These are phyloP conservation scores for Lycocerus yunnanus DNA, from an alignment of 2,888 invertebrate genomes.

Conservation along the genomic window DNA sequence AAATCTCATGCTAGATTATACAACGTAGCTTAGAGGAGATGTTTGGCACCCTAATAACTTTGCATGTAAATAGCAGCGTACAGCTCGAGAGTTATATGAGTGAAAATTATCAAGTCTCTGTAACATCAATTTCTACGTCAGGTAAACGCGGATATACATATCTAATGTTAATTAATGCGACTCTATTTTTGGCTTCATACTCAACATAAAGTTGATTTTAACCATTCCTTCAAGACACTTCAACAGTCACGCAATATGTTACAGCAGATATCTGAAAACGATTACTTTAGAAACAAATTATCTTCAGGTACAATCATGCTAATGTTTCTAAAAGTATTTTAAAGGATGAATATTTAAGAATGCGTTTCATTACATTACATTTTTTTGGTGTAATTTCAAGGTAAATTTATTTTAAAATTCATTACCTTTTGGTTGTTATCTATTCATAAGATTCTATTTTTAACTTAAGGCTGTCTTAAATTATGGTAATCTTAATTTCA, in stretches of 20 bases:
- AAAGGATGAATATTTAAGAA: not conserved
- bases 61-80: constrained; percentile 42
- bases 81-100: constrained; percentile 36
- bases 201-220: constrained; percentile 9
- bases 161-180: constrained; percentile 15
- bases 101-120: constrained; percentile 39
- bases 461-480: not conserved
- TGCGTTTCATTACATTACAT: not conserved
- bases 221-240: constrained; percentile 13
- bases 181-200: constrained; percentile 7
- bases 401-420: not conserved
- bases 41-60: constrained; percentile 40
- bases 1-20: constrained; percentile 29
- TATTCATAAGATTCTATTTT: not conserved
- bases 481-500: not conserved
- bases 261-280: not conserved
- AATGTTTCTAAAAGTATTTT: not conserved
- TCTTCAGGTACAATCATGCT: not conserved
- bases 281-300: not conserved
- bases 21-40: constrained; percentile 33
- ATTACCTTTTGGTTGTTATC: not conserved
- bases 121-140: constrained; percentile 41
- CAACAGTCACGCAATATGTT: constrained; percentile 11
- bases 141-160: constrained; percentile 17
- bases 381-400: not conserved